Evolutionary conservation across 2,888 invertebrate species (phyloP), one percentile per base, ranked within the genome.

Genomic region (Notodonta ziczac): DNA sequence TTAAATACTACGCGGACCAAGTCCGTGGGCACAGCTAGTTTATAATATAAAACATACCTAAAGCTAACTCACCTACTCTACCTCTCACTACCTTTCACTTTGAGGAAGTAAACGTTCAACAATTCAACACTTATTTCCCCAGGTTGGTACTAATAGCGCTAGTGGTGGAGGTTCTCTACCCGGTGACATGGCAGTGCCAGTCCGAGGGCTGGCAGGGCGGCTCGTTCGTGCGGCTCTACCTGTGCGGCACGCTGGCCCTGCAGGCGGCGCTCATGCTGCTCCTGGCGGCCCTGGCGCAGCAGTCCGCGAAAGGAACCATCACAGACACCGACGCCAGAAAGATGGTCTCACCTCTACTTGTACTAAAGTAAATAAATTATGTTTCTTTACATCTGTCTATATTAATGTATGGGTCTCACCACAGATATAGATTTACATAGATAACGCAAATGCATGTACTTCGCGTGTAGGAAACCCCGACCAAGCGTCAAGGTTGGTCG

Each of bases 301-400:
- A 96, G 74, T 96, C 96, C 70, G 95, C 96, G 12, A 94, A 95
- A 75, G 98, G 98, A 40, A 96, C 97, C 65, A 97, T 98, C 74
- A 96, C 96, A 65, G 96, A 97, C 73, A 95, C 96, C 39, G 94
- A 95, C 60, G 95, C 96, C 7, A 93, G 98, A 72, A 94, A 95
- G 77, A 94, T 95, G 76, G 97, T 98, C 12, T 95, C 97, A 8
- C 95, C 96, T 42, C 90, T 97, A 57, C 89, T 97, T 35, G 95
- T 97, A 72, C 80, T 96, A 76, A 97, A 97, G 96, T 96, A 77
- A 91, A 94, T 87, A 53, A 14, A 14, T 14, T 46, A 1, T 5
- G n/a, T 46, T 14, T 0, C n/a, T 16, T 50, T 50, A 16, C 7
- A 5, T 16, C 14, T 14, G 14, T 14, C 9, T 4, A 7, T 44